Evolutionary conservation across 35 echinoderm and acorn worm species (phyloP).

Genomic region (Lytechinus pictus): DNA sequence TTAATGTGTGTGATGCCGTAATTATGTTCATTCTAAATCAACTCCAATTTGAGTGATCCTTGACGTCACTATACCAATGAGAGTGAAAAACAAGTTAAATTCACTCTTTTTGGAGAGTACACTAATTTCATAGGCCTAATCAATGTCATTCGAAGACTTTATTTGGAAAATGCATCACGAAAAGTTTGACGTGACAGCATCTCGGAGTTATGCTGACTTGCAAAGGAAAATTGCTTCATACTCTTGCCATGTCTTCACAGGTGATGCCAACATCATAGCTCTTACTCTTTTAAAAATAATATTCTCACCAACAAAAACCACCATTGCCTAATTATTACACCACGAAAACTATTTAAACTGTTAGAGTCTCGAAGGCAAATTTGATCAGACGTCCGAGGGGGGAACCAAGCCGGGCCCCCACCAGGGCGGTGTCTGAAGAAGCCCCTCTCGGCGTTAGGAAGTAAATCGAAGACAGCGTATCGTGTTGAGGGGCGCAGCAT

Average conservation of each 20-base stretch:
- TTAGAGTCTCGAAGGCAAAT: neutral
- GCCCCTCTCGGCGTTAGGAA: neutral
- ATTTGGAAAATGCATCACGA: too few species aligned
- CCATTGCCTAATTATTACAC: neutral
- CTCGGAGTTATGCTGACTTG: neutral
- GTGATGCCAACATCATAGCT: neutral
- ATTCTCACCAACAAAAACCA: neutral
- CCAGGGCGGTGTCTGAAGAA: neutral
- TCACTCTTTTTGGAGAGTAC: too few species aligned
- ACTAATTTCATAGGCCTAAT: too few species aligned
- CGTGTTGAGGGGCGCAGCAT: neutral
- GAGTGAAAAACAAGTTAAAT: too few species aligned
- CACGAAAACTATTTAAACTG: neutral
- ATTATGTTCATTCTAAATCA: too few species aligned
- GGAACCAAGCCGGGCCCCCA: neutral
- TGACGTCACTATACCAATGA: too few species aligned
- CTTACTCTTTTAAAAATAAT: neutral
- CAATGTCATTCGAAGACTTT: too few species aligned
- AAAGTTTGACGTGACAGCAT: too few species aligned
- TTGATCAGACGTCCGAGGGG: neutral
- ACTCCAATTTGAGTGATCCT: too few species aligned
- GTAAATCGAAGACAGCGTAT: neutral
- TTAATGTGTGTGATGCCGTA: too few species aligned
- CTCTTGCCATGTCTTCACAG: neutral
- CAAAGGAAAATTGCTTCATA: neutral